Base-by-base conservation (phyloP, 2,797 vertebrate species). In the Tapera naevia region DNA sequence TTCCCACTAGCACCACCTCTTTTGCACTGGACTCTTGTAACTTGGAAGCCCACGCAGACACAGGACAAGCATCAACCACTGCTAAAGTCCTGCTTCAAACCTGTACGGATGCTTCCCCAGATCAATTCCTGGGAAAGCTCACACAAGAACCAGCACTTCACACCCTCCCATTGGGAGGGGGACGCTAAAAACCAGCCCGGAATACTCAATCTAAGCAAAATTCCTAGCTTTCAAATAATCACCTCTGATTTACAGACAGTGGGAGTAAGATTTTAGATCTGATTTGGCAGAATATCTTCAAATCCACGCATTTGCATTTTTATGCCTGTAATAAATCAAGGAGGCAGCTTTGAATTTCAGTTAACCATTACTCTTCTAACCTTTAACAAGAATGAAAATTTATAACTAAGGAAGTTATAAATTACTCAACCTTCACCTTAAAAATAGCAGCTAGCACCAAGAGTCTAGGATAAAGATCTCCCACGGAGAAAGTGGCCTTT, bases 81-180 rank as follows among this genome's bases (percentile, higher is more conserved):
- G 19, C 4, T 5, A 15, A n/a, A 35, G 30, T 23, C 82, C 79
- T 32, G 54, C 80, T 12, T 11, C 15, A 70, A 45, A 21, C 28
- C 74, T 24, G 70, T 22, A 1, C 0, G 10, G 0, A 1, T 30
- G 0, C n/a, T 10, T 35, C 41, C 83, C 87, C 56, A 13, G 1
- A 11, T 2, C 0, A 6, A 50, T 4, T 24, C 25, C 73, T 4
- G 78, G 83, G 73, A 2, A 37, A 62, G 51, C 1, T 32, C 53
- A 33, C 33, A 3, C 8, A 2, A 13, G 80, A 7, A 84, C 84
- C 88, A 73, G 15, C 46, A 16, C 50, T 50, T 6, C 5, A 50
- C 14, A n/a, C 16, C 79, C 58, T 91, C 92, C 92, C 80, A 25
- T 2, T 46, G 86, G 90, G 86, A 86, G 80, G 56, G 75, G 16